phyloP scores from a whole-genome alignment of 2,797 vertebrate species.

The Ficedula albicollis region DNA sequence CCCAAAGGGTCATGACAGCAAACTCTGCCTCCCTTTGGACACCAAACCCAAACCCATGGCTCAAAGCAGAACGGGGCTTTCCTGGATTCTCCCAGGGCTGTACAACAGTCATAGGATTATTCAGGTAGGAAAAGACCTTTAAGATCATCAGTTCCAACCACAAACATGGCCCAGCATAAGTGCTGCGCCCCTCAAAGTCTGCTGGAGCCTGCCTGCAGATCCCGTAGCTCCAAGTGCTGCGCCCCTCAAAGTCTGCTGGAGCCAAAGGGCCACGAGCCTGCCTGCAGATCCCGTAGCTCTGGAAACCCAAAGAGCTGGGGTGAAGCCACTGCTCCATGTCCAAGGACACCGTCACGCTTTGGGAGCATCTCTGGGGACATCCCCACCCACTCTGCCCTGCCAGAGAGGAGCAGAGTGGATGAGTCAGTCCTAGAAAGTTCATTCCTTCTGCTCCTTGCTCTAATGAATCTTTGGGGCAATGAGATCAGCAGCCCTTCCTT shows the following conservation, averaged over 20 bases:
- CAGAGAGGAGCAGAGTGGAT: conserved; percentile 20
- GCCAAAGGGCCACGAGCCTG: neutral
- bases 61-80: neutral
- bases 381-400: conserved; percentile 22
- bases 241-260: neutral
- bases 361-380: conserved; percentile 36
- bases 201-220: neutral
- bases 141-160: neutral
- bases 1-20: neutral
- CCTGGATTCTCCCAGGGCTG: neutral
- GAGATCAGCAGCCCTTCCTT: conserved; percentile 11
- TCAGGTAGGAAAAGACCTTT: neutral
- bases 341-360: neutral
- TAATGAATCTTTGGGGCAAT: conserved; percentile 7
- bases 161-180: rapidly evolving
- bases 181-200: neutral
- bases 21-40: neutral
- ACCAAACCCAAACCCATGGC: neutral
- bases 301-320: neutral
- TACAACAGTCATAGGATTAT: rapidly evolving
- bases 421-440: conserved; percentile 48
- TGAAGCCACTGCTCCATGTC: neutral
- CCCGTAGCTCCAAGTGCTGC: neutral
- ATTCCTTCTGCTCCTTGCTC: conserved; percentile 18
- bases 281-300: rapidly evolving